Conservation (phyloP, 2,797 vertebrate species). For the Cyclura pinguis region DNA sequence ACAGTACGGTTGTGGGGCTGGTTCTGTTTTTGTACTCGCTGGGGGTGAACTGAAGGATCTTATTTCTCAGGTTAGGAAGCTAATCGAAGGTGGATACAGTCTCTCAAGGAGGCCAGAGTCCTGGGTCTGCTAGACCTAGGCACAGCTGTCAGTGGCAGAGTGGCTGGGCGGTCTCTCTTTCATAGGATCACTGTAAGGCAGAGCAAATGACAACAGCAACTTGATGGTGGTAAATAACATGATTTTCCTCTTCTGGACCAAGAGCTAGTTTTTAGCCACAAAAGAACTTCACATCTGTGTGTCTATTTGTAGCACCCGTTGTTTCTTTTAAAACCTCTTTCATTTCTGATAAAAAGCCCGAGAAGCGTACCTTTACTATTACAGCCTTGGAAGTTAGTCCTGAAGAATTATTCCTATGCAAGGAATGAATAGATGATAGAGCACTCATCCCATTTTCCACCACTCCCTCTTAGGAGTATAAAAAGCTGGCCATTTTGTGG, state of each 20-base stretch:
- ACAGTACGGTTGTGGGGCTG: no score
- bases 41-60: no score
- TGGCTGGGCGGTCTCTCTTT: no score
- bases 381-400: not conserved
- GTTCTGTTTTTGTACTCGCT: not conserved
- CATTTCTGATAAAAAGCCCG: not conserved
- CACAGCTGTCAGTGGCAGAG: no score
- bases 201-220: no score
- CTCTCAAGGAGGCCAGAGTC: no score
- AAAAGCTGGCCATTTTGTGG: not conserved
- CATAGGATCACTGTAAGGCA: no score
- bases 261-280: not conserved
- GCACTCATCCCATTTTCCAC: not conserved
- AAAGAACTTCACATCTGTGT: not conserved
- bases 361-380: not conserved
- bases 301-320: not conserved
- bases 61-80: no score
- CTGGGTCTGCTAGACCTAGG: no score
- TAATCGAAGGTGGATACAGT: no score
- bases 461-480: not conserved
- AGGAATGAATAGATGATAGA: not conserved
- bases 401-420: not conserved
- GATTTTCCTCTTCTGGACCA: not conserved
- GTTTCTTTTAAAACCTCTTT: not conserved
- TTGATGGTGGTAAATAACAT: no score